Evolutionary conservation across 2,888 invertebrate genomes (phyloP).

Genomic region (Crepidodera aurea): DNA sequence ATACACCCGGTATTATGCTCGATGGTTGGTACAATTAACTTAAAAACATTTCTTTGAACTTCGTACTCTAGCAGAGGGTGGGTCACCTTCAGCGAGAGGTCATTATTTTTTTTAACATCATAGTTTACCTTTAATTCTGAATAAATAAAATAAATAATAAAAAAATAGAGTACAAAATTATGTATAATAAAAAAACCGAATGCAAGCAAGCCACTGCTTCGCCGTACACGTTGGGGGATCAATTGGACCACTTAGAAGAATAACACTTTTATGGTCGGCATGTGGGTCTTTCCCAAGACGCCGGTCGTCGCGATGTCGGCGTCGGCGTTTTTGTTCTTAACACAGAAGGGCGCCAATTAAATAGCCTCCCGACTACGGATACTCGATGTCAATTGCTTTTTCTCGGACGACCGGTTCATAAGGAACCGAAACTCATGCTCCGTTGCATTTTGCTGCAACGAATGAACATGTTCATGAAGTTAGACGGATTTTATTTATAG

Average conservation of each 20-base stretch:
- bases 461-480: background rate
- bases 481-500: no score
- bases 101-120: no score
- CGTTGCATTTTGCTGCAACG: background rate
- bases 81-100: no score
- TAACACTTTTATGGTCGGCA: constrained; percentile 27
- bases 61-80: no score
- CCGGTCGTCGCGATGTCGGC: constrained; percentile 2
- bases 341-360: background rate
- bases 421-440: background rate
- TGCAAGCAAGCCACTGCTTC: background rate
- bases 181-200: background rate
- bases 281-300: constrained; percentile 11
- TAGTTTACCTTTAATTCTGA: no score
- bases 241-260: constrained; percentile 33
- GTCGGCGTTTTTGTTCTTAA: background rate
- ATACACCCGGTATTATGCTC: no score
- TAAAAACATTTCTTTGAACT: no score
- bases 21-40: no score
- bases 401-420: background rate
- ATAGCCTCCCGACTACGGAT: constrained; percentile 1
- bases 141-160: no score
- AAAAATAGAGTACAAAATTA: no score
- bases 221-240: constrained; percentile 17
- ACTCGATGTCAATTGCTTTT: background rate